Evolutionary conservation across 2,888 invertebrate genomes (phyloP).

Genomic region (Pediacus dermestoides): DNA sequence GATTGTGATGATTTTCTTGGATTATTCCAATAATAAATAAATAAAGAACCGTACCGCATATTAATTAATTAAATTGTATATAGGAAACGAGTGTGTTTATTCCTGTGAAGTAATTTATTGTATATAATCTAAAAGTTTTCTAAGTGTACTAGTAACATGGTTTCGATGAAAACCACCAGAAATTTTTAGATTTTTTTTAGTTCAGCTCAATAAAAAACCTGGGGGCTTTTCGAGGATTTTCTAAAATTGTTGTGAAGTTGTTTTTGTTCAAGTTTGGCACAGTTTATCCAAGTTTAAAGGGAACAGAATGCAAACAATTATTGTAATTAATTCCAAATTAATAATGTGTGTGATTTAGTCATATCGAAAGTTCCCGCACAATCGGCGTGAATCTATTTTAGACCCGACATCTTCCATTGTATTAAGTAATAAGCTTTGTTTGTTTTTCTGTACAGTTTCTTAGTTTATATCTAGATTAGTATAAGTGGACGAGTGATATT

Average conservation of each 20-base stretch:
- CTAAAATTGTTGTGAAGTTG: constrained; percentile 17
- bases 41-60: too few species aligned
- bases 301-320: constrained; percentile 23
- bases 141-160: too few species aligned
- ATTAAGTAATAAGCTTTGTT: constrained; percentile 21
- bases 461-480: constrained; percentile 25
- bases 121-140: too few species aligned
- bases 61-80: too few species aligned
- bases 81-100: too few species aligned
- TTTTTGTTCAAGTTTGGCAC: constrained; percentile 38
- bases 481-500: constrained; percentile 38
- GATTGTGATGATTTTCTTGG: too few species aligned
- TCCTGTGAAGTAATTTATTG: too few species aligned
- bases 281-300: constrained; percentile 35
- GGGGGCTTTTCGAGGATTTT: too few species aligned
- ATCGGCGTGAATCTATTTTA: constrained; percentile 19
- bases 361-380: constrained; percentile 26
- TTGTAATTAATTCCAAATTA: constrained; percentile 28
- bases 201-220: constrained; percentile 16
- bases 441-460: constrained; percentile 41
- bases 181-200: constrained; percentile 6
- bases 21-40: too few species aligned
- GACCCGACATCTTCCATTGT: constrained; percentile 24
- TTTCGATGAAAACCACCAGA: too few species aligned
- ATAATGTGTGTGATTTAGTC: constrained; percentile 41